A percentile compares a stretch with the other conserved stretches of the same genome.
Evolutionary conservation across 2,113 vertebrate species (phyloP).

Genomic region (Gymnorhina tibicen): DNA sequence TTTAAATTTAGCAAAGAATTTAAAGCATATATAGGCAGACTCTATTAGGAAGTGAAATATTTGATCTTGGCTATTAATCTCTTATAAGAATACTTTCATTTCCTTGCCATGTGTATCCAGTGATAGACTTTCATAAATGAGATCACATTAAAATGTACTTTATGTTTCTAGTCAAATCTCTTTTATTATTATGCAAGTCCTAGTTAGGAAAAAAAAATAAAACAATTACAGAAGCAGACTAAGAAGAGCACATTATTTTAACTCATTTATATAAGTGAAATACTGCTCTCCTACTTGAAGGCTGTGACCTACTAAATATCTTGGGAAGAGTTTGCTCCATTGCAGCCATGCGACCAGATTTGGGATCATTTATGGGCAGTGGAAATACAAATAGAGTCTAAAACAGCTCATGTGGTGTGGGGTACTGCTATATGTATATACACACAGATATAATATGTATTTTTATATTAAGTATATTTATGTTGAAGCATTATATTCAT

Average conservation of each 20-base stretch:
- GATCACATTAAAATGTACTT: conserved; percentile 40
- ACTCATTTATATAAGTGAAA: not conserved
- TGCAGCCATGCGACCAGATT: not conserved
- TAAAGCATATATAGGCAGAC: conserved; percentile 30
- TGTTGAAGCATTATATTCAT: not conserved
- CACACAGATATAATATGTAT: not conserved
- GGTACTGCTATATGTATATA: not conserved
- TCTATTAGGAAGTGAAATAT: conserved; percentile 51
- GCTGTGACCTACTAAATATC: not conserved
- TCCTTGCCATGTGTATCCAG: conserved; percentile 30
- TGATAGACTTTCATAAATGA: conserved; percentile 39
- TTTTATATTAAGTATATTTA: not conserved
- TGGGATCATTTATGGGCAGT: not conserved
- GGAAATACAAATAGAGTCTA: not conserved
- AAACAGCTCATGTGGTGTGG: not conserved
- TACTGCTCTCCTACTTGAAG: not conserved
- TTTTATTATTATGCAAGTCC: conserved; percentile 2
- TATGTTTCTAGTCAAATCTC: conserved; percentile 15
- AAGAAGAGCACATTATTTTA: conserved; percentile 12
- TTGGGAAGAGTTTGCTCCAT: not conserved
- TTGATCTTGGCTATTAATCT: conserved; percentile 58
- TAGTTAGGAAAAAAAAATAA: not conserved
- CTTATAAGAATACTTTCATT: conserved; percentile 35
- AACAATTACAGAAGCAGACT: conserved; percentile 7
- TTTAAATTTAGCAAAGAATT: not conserved